Conservation (phyloP, 2,888 invertebrate species). For the Peribatodes rhomboidaria region DNA sequence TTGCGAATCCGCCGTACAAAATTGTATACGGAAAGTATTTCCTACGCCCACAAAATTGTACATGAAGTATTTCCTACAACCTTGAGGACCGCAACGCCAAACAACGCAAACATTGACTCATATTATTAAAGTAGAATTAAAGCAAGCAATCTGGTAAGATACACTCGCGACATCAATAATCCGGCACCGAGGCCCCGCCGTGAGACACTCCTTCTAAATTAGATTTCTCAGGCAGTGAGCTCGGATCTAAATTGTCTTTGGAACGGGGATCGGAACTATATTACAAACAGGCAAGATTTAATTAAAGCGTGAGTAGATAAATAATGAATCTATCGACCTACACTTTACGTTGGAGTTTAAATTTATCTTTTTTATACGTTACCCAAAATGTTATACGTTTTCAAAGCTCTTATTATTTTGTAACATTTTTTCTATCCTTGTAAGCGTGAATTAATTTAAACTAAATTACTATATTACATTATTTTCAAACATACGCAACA, state of each 20-base stretch:
- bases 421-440: too few species aligned
- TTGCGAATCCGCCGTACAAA: too few species aligned
- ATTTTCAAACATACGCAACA: too few species aligned
- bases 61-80: not conserved
- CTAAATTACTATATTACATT: too few species aligned
- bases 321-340: slow-evolving; percentile 7
- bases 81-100: slow-evolving; percentile 18
- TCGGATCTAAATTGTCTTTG: slow-evolving; percentile 35
- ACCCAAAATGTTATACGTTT: too few species aligned
- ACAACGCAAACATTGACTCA: slow-evolving; percentile 39
- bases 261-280: slow-evolving; percentile 35
- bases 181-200: slow-evolving; percentile 28
- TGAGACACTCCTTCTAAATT: slow-evolving; percentile 43
- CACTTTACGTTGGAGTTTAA: not conserved
- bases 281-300: slow-evolving; percentile 30
- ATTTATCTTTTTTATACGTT: not conserved
- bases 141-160: slow-evolving; percentile 43
- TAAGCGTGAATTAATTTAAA: too few species aligned
- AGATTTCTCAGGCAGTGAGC: slow-evolving; percentile 40
- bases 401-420: too few species aligned
- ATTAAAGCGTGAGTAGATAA: slow-evolving; percentile 20
- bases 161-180: slow-evolving; percentile 48
- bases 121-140: slow-evolving; percentile 48
- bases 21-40: too few species aligned
- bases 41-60: too few species aligned